Conservation (phyloP, 2,113 vertebrate genomes). For the Pollachius pollachius region DNA sequence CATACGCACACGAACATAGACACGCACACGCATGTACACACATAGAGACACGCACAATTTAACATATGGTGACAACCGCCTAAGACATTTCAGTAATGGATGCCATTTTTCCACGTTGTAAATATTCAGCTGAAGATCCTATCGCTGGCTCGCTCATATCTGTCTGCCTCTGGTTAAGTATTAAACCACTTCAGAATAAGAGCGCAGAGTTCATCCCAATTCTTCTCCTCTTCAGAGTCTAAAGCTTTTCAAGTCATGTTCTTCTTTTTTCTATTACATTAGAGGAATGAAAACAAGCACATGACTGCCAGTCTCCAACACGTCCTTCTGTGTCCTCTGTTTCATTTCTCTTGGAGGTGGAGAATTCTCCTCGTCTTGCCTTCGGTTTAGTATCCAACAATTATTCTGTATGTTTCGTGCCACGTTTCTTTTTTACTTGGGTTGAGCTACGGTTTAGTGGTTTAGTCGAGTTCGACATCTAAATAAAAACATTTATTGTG, state of each 20-base stretch:
- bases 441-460: no score
- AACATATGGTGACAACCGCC: no score
- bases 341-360: no score
- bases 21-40: not conserved
- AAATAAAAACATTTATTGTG: no score
- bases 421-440: no score
- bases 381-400: no score
- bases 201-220: not conserved
- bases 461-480: no score
- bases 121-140: not conserved
- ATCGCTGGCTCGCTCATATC: not conserved
- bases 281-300: not conserved
- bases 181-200: not conserved
- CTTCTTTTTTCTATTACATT: not conserved
- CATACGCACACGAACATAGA: not conserved
- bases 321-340: no score
- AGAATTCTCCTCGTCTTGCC: no score
- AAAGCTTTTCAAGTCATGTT: not conserved
- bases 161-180: no score
- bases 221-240: not conserved
- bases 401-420: no score
- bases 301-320: not conserved
- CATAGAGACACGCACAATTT: not conserved
- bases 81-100: no score
- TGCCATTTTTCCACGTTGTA: not conserved